Evolutionary conservation across 2,888 invertebrate genomes (phyloP).

Genomic region (Protophormia terraenovae): DNA sequence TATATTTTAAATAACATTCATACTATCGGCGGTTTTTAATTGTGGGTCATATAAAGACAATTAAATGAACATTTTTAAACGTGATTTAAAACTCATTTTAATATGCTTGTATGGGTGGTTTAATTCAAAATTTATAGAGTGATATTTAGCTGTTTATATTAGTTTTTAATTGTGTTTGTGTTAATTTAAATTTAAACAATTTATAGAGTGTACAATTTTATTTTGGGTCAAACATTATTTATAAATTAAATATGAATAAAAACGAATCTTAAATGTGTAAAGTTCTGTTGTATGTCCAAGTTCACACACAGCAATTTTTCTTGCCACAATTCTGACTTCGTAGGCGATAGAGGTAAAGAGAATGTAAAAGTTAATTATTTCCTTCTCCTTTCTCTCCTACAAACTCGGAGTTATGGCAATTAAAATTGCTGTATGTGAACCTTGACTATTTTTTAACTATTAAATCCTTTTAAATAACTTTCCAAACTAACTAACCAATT

Average conservation of each 20-base stretch:
- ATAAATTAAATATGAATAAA: not conserved
- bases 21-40: conserved; percentile 56
- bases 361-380: too few species aligned
- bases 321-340: too few species aligned
- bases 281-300: too few species aligned
- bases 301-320: too few species aligned
- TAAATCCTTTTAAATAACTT: too few species aligned
- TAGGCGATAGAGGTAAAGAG: too few species aligned
- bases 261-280: not conserved
- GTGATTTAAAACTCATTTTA: conserved; percentile 45
- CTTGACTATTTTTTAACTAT: too few species aligned
- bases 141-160: not conserved
- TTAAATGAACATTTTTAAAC: conserved; percentile 63
- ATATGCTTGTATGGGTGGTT: conserved; percentile 8
- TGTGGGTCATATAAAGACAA: conserved; percentile 55
- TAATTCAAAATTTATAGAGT: conserved; percentile 17
- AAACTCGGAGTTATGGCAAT: too few species aligned
- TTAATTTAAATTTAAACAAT: not conserved
- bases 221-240: not conserved
- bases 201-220: not conserved
- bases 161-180: conserved; percentile 12
- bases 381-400: too few species aligned
- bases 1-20: not conserved
- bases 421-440: too few species aligned
- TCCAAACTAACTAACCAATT: not conserved